Evolutionary conservation across 2,888 invertebrate species (phyloP), one percentile per base, ranked within the genome.

Genomic region (Drosophila gaucha): DNA sequence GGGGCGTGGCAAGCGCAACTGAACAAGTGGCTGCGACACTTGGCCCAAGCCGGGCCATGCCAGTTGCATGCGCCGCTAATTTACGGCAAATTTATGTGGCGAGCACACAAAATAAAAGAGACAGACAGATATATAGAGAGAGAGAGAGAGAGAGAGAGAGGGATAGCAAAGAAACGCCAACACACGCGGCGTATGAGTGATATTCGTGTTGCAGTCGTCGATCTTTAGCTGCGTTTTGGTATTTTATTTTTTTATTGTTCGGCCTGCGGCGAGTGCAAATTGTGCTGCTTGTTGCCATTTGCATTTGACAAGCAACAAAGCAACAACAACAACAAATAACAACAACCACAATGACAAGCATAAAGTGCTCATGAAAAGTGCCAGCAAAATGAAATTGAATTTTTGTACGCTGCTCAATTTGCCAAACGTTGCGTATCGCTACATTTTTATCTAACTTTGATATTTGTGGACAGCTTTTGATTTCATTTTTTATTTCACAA

Each of bases 31-130:
- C 76, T 75, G 86, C 79, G 85, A 87, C 89, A 87, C 86, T 85
- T 83, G 79, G 74, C 77, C 78, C 62, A 57, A 49, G 59, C 36
- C 44, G 50, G 36, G 67, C 28, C 57, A 52, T 38, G 62, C 68
- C 36, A 67, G 74, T 77, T 75, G 73, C 79, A 86, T 89, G 86
- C 69, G 83, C 73, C 72, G 89, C 89, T 86, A 89, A 86, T 86
- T 86, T 86, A 71, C 84, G 59, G 88, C 86, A 86, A 85, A 89
- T 89, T 89, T 86, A 86, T 83, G 80, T 62, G 59, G 51, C 68
- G 39, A 72, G 51, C n/a, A n/a, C n/a, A n/a, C n/a, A n/a, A n/a
- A n/a, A n/a, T n/a, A n/a, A n/a, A n/a, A n/a, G n/a, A n/a, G n/a
- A n/a, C n/a, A n/a, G n/a, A n/a, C n/a, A n/a, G n/a, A n/a, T n/a